These are phyloP conservation scores for Panurus biarmicus DNA, from an alignment of 2,113 vertebrate genomes.

Conservation along the genomic window DNA sequence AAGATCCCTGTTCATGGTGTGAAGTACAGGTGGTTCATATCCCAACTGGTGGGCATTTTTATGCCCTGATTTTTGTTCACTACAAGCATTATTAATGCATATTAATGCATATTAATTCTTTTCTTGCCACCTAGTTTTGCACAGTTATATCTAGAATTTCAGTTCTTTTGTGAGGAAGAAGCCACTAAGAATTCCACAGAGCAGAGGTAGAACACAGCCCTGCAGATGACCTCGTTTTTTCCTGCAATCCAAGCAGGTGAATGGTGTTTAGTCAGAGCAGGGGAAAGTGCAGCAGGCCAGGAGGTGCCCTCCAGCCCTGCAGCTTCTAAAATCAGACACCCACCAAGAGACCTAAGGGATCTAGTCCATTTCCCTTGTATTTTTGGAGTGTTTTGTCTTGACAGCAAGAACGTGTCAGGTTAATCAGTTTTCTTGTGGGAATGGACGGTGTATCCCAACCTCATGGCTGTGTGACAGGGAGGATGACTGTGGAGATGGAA, in stretches of 20 bases:
- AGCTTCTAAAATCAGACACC: not conserved
- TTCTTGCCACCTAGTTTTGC: not conserved
- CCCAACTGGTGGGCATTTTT: not conserved
- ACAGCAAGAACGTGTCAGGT: conserved; percentile 86
- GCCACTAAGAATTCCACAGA: not conserved
- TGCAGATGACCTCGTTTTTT: not conserved
- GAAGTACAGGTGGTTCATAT: not conserved
- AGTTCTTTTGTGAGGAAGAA: not conserved
- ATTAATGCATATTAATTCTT: not conserved
- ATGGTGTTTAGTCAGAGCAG: not conserved
- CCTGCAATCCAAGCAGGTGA: not conserved
- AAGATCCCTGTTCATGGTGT: not conserved
- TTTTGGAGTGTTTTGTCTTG: conserved; percentile 38
- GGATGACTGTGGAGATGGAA: conserved; percentile 91
- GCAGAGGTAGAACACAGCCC: not conserved
- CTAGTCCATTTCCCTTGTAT: conserved; percentile 3
- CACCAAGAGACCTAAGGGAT: not conserved
- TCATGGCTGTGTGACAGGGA: conserved; percentile 91
- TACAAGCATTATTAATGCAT: not conserved
- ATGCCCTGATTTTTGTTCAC: not conserved
- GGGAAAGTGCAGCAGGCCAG: not conserved
- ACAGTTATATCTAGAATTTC: not conserved
- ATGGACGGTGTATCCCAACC: conserved; percentile 86
- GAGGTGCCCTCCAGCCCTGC: not conserved
- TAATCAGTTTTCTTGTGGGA: conserved; percentile 89